A percentile compares a stretch with the other conserved stretches of the same genome.
phyloP scores from a whole-genome alignment of 2,888 invertebrate genomes.

The Galerucella pusilla region DNA sequence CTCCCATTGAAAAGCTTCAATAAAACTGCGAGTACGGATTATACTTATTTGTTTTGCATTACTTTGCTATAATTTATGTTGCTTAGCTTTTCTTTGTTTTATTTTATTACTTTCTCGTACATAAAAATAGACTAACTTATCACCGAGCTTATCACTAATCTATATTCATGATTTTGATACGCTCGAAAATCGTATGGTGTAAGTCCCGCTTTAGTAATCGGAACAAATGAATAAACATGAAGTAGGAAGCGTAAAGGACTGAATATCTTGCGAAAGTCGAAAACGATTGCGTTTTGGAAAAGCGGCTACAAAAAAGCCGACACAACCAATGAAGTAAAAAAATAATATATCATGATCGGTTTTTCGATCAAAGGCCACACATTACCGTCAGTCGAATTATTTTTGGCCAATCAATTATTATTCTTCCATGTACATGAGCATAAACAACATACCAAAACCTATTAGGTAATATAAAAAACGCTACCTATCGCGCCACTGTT shows the following conservation, averaged over 20 bases:
- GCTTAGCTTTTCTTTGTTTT: too few species aligned
- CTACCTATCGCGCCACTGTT: conserved; percentile 23
- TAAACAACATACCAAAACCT: neutral
- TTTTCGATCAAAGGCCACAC: neutral
- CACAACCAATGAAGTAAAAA: neutral
- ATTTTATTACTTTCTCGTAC: too few species aligned
- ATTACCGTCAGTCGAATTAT: neutral
- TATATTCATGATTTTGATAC: too few species aligned
- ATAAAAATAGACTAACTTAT: too few species aligned
- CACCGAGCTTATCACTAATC: too few species aligned
- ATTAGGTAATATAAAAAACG: neutral
- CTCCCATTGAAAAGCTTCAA: too few species aligned
- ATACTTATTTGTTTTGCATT: too few species aligned
- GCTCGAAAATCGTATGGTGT: too few species aligned
- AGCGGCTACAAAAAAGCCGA: neutral
- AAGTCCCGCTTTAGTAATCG: too few species aligned
- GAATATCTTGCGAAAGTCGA: neutral
- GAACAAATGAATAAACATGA: too few species aligned
- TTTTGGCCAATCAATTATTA: neutral
- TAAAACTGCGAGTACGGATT: too few species aligned
- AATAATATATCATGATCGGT: neutral
- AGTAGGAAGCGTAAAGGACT: neutral
- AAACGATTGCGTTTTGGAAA: neutral
- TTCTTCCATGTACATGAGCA: neutral
- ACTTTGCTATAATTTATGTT: too few species aligned